A percentile compares a stretch with the other conserved stretches of the same genome.
Evolutionary conservation across 2,113 vertebrate genomes (phyloP).

Genomic region (Tupaia chinensis): DNA sequence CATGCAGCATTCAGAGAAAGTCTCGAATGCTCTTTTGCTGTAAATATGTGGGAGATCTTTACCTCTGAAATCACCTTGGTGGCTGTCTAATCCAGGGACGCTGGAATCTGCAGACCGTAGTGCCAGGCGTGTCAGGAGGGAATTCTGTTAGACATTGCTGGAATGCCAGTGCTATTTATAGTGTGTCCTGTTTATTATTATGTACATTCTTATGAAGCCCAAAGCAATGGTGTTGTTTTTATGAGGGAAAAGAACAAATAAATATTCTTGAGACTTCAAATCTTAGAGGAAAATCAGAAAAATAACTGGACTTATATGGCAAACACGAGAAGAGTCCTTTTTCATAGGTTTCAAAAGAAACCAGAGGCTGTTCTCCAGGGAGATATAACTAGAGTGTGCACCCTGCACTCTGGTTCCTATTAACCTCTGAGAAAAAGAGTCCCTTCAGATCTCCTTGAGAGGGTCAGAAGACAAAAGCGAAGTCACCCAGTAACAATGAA

Average conservation of each 20-base stretch:
- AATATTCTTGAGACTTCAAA: slow-evolving; percentile 55
- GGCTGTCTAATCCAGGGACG: background rate
- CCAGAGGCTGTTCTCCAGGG: background rate
- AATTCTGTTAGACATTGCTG: background rate
- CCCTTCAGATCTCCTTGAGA: background rate
- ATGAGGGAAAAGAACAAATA: slow-evolving; percentile 61
- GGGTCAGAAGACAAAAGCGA: background rate
- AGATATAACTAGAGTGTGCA: background rate
- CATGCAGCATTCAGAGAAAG: background rate
- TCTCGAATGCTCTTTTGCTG: background rate
- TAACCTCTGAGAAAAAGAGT: background rate
- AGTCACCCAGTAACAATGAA: background rate
- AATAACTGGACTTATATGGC: background rate
- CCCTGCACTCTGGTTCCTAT: background rate
- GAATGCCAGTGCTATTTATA: slow-evolving; percentile 69
- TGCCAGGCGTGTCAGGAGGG: background rate
- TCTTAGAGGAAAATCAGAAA: background rate
- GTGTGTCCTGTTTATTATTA: slow-evolving; percentile 45
- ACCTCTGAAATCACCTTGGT: background rate
- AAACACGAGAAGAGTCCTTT: background rate
- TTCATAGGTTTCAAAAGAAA: slow-evolving; percentile 35
- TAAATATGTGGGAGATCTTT: background rate
- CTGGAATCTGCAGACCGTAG: background rate
- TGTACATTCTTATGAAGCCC: slow-evolving; percentile 49
- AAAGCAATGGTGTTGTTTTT: slow-evolving; percentile 44